Evolutionary conservation across 2,888 invertebrate species (phyloP).

Genomic region (Vannuccia rotundouncinata): DNA sequence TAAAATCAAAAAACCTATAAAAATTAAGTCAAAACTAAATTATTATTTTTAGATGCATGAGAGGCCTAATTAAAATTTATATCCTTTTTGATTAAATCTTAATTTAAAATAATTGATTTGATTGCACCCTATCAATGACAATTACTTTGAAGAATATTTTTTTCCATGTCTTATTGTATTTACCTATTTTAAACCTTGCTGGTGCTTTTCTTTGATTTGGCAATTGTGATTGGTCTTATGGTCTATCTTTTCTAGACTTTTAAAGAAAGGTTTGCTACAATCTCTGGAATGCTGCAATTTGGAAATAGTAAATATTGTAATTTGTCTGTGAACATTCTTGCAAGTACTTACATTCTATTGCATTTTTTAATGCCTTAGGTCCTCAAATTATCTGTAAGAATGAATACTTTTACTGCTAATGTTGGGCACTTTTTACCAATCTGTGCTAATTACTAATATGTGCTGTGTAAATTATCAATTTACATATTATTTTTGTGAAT

Average conservation of each 20-base stretch:
- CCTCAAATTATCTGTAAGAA: too few species aligned
- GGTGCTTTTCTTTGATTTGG: conserved; percentile 13
- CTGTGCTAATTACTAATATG: too few species aligned
- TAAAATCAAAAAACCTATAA: too few species aligned
- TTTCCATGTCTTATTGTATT: not conserved
- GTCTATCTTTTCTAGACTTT: conserved; percentile 1
- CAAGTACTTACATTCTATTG: not conserved
- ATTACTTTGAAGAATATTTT: conserved; percentile 8
- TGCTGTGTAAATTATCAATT: too few species aligned
- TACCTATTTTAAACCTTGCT: not conserved
- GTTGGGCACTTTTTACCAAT: too few species aligned
- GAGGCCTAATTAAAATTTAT: not conserved
- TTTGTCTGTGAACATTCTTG: not conserved
- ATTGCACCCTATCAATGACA: conserved; percentile 12
- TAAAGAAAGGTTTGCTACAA: not conserved
- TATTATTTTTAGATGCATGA: conserved; percentile 5
- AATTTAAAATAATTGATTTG: conserved; percentile 16
- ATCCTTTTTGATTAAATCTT: conserved; percentile 20
- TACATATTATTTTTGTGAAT: too few species aligned
- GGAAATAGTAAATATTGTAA: not conserved
- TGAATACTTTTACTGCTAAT: too few species aligned
- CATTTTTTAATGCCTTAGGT: too few species aligned
- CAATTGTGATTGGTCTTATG: not conserved
- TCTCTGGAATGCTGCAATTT: conserved; percentile 1
- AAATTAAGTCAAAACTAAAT: too few species aligned